A percentile compares a stretch with the other conserved stretches of the same genome.
Conservation (phyloP, 1,140 invertebrate species). For the Eulimnadia texana region DNA sequence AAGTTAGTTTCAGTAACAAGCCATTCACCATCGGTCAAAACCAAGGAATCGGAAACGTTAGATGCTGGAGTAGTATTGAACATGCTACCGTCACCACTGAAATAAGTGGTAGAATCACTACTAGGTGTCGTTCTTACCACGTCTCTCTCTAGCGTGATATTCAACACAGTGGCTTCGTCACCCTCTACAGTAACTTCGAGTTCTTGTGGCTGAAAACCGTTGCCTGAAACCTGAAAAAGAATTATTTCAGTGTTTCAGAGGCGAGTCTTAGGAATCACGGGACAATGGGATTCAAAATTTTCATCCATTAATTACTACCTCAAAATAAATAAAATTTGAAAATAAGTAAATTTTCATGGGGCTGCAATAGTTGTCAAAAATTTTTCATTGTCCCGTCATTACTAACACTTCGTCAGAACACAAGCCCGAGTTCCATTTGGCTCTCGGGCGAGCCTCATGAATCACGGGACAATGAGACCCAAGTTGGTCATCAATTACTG, state of each 20-base stretch:
- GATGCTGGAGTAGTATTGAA: not conserved
- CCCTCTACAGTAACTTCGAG: conserved; percentile 71
- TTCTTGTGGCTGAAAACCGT: conserved; percentile 63
- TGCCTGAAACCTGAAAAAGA: conserved; percentile 53
- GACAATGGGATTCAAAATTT: no score
- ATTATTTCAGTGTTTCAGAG: not conserved
- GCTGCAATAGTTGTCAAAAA: no score
- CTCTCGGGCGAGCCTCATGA: no score
- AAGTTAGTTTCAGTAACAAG: not conserved
- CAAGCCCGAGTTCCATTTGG: no score
- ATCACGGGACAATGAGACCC: no score
- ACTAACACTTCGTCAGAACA: no score
- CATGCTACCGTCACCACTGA: not conserved
- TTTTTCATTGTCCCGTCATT: no score
- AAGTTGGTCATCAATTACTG: no score
- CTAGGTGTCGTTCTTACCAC: conserved; percentile 43
- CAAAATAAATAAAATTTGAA: not conserved
- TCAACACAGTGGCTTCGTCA: conserved; percentile 64
- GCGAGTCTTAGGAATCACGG: not conserved
- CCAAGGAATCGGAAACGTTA: not conserved
- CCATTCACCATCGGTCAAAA: not conserved
- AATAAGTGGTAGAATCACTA: not conserved
- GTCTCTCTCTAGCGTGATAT: conserved; percentile 62
- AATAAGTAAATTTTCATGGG: not conserved
- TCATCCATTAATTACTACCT: not conserved